Evolutionary conservation across 53 echinoderm and acorn worm species (phyloP).

Genomic region (Echinometra lucunter): DNA sequence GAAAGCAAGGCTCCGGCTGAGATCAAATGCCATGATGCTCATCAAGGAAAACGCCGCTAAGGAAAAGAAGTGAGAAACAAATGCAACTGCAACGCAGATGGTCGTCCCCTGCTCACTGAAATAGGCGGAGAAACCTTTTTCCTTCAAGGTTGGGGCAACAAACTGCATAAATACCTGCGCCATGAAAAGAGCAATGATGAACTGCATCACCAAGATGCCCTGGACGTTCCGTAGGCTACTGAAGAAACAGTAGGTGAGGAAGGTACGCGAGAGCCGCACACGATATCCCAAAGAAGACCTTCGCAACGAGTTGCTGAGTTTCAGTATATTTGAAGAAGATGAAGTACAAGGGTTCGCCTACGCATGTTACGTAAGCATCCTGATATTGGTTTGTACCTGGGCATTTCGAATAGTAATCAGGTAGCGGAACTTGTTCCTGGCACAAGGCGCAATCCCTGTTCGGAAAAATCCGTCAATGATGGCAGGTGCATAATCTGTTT

Average conservation of each 20-base stretch:
- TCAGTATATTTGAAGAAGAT: conserved; percentile 17
- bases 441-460: background rate
- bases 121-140: background rate
- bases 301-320: conserved; percentile 8
- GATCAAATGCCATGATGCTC: conserved; percentile 61
- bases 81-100: conserved; percentile 59
- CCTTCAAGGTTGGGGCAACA: background rate
- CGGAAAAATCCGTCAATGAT: background rate
- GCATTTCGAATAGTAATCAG: background rate
- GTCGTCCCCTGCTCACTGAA: background rate
- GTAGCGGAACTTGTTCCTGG: background rate
- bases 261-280: conserved; percentile 12
- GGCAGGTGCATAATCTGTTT: background rate
- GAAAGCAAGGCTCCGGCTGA: background rate
- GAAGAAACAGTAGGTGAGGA: conserved; percentile 46
- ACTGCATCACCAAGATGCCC: conserved; percentile 53
- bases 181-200: background rate
- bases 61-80: conserved; percentile 71
- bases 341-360: background rate
- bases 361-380: too few species aligned
- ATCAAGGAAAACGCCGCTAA: conserved; percentile 75
- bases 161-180: conserved; percentile 39
- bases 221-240: conserved; percentile 10
- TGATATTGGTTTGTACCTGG: too few species aligned
- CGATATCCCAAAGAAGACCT: conserved; percentile 40